Evolutionary conservation across 2,797 vertebrate genomes (phyloP), one percentile per base, ranked within the genome.

Genomic region (Chelmon rostratus): DNA sequence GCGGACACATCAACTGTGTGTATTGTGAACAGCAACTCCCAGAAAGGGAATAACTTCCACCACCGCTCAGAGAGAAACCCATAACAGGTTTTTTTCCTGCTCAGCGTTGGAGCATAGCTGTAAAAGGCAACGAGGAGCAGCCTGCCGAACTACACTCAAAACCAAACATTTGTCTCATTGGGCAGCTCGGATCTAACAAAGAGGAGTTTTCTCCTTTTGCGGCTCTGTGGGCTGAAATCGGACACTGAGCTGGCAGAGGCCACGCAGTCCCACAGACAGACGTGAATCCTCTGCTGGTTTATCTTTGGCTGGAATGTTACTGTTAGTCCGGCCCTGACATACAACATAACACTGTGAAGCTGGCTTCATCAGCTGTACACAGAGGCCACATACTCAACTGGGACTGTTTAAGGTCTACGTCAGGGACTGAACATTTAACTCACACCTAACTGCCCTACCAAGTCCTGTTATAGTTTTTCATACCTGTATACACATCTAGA

Each of bases 71-170:
- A 21, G 33, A 74, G 59, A 77, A 52, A 82, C 79, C 52, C 79
- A 73, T 63, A 88, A 83, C 82, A 90, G 53, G 16, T 76, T 83
- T 78, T 75, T 61, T 19, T 47, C 40, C 61, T 35, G 79, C 83
- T 62, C n/a, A 18, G 57, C 1, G 52, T 23, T 50, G 25, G 57
- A 62, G 68, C 73, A 93, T 89, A 68, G 47, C 95, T 95, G 92
- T 95, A 96, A 94, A 96, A 96, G 94, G 95, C 79, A 95, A 95
- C 76, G 68, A 69, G 74, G 79, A 85, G 76, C 73, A 63, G 86
- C 62, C 73, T 25, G 52, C 52, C 33, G 59, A 81, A 76, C 76
- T 75, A 53, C 86, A 74, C 75, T 79, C 25, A 33, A 80, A 90
- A 80, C 72, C 87, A 93, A 92, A 91, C 92, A 90, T 84, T 82